phyloP scores from a whole-genome alignment of 35 echinoderm and acorn worm species.

The Ophioderma brevispina region DNA sequence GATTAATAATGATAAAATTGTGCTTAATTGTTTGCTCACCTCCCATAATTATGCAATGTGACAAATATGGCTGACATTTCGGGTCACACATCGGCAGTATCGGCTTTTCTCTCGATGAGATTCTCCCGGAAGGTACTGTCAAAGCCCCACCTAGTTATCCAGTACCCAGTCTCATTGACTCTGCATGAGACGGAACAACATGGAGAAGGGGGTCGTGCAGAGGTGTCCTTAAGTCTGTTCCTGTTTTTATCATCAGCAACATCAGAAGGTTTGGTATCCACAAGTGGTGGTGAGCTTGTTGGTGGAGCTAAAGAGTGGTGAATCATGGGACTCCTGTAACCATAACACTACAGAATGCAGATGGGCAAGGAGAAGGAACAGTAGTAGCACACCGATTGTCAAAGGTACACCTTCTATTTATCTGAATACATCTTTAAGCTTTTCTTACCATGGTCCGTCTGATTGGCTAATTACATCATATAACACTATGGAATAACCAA shows the following conservation, averaged over 20 bases:
- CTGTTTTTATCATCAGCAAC: not conserved
- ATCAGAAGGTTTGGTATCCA: not conserved
- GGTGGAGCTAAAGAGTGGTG: not conserved
- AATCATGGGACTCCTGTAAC: not conserved
- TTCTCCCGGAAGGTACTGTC: not conserved
- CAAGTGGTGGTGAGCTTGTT: not conserved
- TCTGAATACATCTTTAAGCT: too few relatives aligned
- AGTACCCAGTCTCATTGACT: not conserved
- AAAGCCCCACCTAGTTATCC: not conserved
- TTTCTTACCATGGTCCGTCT: too few relatives aligned
- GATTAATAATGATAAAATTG: too few relatives aligned
- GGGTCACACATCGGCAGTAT: not conserved
- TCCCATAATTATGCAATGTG: not conserved
- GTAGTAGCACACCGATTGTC: not conserved
- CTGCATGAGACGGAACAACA: not conserved
- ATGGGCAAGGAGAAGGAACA: not conserved
- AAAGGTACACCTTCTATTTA: too few relatives aligned
- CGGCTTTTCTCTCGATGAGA: not conserved
- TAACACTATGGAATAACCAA: too few relatives aligned
- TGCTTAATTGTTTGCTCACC: too few relatives aligned
- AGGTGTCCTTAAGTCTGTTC: not conserved
- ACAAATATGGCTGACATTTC: not conserved
- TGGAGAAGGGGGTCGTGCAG: not conserved
- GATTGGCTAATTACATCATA: too few relatives aligned
- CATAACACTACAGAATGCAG: not conserved